Percentiles rank a stretch among this genome's conserved stretches.
These are phyloP conservation scores for Nymphalis c-album DNA, from an alignment of 2,888 invertebrate genomes.

Conservation along the genomic window DNA sequence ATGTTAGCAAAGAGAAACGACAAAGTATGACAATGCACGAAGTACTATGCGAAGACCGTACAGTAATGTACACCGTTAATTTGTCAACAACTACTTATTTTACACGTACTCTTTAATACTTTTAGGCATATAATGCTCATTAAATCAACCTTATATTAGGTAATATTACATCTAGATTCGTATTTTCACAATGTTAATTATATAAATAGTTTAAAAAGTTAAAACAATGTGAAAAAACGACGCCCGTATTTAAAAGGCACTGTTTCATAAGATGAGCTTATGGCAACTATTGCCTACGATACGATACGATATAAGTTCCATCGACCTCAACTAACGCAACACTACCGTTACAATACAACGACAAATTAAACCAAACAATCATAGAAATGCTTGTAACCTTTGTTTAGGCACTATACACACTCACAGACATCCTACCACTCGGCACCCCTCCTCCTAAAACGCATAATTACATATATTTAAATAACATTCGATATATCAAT, in stretches of 20 bases:
- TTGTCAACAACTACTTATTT: constrained; percentile 68
- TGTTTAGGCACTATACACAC: constrained; percentile 41
- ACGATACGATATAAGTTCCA: constrained; percentile 53
- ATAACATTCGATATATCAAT: not conserved
- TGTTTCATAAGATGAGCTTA: constrained; percentile 60
- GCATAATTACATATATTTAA: constrained; percentile 7
- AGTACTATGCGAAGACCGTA: constrained; percentile 77
- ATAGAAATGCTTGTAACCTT: constrained; percentile 67
- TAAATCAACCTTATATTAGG: constrained; percentile 70
- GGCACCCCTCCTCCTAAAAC: constrained; percentile 20
- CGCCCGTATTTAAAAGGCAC: constrained; percentile 59
- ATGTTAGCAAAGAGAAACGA: constrained; percentile 53
- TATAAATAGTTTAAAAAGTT: constrained; percentile 11
- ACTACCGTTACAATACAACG: constrained; percentile 34
- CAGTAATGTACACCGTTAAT: constrained; percentile 74
- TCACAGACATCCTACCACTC: constrained; percentile 1
- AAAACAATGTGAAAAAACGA: constrained; percentile 35
- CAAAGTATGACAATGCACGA: constrained; percentile 75
- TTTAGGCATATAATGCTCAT: constrained; percentile 73
- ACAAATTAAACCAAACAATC: constrained; percentile 48
- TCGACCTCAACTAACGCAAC: constrained; percentile 54
- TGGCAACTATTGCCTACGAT: constrained; percentile 66
- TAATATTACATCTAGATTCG: constrained; percentile 47
- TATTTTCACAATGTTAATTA: constrained; percentile 19
- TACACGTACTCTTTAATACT: constrained; percentile 78